These are phyloP conservation scores for Uria aalge DNA, from an alignment of 2,113 vertebrate species.

Conservation along the genomic window DNA sequence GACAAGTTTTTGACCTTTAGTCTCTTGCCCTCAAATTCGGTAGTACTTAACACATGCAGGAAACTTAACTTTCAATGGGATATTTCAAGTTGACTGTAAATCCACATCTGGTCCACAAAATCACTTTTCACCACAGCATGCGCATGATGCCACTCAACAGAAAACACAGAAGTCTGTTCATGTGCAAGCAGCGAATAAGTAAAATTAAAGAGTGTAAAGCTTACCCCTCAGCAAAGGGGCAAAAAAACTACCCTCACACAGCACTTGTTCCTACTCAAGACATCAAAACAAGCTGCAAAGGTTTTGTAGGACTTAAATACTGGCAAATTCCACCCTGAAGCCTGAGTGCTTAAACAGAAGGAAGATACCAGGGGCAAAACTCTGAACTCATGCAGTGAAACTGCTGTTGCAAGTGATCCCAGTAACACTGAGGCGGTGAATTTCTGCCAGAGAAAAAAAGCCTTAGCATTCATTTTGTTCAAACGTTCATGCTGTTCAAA, in stretches of 20 bases:
- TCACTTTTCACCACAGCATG: neutral
- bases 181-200: neutral
- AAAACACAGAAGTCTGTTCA: neutral
- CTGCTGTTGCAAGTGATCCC: slow-evolving; percentile 7
- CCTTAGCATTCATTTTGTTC: slow-evolving; percentile 8
- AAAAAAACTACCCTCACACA: neutral
- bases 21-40: slow-evolving; percentile 32
- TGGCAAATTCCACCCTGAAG: neutral
- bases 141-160: slow-evolving; percentile 15
- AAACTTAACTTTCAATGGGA: slow-evolving; percentile 37
- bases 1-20: slow-evolving; percentile 47
- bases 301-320: neutral
- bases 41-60: slow-evolving; percentile 46
- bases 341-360: neutral
- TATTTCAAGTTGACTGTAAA: slow-evolving; percentile 44
- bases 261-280: neutral
- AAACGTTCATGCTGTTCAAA: slow-evolving; percentile 30
- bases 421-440: neutral
- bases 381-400: slow-evolving; percentile 13
- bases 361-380: slow-evolving; percentile 12
- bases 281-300: neutral
- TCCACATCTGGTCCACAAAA: slow-evolving; percentile 38
- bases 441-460: slow-evolving; percentile 33
- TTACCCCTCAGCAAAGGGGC: neutral
- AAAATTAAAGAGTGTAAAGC: neutral